Evolutionary conservation across 2,888 invertebrate genomes (phyloP).

Genomic region (Nephrotoma appendiculata): DNA sequence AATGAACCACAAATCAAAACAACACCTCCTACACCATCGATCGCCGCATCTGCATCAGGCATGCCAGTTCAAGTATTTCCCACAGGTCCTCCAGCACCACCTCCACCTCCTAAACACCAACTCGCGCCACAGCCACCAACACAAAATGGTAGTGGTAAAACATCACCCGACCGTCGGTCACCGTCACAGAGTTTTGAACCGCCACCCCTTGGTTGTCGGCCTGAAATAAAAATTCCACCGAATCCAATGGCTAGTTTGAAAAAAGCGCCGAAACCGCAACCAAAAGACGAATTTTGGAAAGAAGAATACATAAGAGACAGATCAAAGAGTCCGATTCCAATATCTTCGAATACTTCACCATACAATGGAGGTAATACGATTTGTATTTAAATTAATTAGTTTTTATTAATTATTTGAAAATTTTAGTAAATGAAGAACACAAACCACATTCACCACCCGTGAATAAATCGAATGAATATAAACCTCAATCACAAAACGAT

Average conservation of each 20-base stretch:
- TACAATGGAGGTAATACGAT: constrained; percentile 17
- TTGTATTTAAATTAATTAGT: background rate
- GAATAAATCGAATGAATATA: background rate
- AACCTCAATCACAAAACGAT: background rate
- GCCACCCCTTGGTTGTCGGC: constrained; percentile 42
- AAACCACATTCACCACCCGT: background rate
- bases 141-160: constrained; percentile 33
- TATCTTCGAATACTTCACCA: constrained; percentile 23
- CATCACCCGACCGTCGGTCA: constrained; percentile 31
- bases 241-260: constrained; percentile 55
- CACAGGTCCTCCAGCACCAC: constrained; percentile 30
- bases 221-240: constrained; percentile 59
- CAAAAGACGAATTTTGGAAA: constrained; percentile 45
- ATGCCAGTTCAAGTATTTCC: constrained; percentile 50
- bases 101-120: constrained; percentile 18
- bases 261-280: constrained; percentile 53
- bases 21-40: constrained; percentile 44
- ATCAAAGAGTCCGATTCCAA: constrained; percentile 35
- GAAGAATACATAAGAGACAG: constrained; percentile 38
- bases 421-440: background rate
- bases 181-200: constrained; percentile 35
- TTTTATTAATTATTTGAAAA: background rate
- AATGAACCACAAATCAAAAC: constrained; percentile 25
- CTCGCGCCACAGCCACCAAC: constrained; percentile 22
- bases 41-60: constrained; percentile 46